Percentiles rank a stretch among this genome's conserved stretches.
phyloP scores from a whole-genome alignment of 2,888 invertebrate species.

The Tiphia femorata region DNA sequence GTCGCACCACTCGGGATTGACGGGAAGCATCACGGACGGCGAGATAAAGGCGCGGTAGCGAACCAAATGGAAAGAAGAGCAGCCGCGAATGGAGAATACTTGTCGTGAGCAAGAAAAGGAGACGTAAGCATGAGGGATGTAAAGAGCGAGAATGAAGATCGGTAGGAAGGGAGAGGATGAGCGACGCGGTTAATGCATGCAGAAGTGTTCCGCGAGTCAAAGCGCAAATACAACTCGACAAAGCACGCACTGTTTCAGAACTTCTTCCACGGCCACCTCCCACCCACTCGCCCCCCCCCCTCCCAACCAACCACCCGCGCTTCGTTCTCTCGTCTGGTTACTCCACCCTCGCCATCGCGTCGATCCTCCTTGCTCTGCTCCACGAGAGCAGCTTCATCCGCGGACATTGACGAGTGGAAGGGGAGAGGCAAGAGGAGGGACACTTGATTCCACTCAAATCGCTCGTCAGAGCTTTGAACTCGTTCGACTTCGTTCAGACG shows the following conservation, averaged over 20 bases:
- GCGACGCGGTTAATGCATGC: constrained; percentile 50
- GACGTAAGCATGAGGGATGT: background rate
- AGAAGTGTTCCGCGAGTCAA: constrained; percentile 56
- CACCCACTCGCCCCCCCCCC: constrained; percentile 4
- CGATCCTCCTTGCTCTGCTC: background rate
- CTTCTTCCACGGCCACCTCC: constrained; percentile 13
- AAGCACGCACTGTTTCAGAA: constrained; percentile 50
- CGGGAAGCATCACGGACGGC: background rate
- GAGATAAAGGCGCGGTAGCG: background rate
- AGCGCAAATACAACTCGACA: constrained; percentile 55
- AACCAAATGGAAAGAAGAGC: background rate
- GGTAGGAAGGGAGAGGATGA: background rate
- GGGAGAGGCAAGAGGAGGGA: background rate
- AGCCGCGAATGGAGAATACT: background rate
- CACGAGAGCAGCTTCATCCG: too few relatives aligned
- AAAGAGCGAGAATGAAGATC: background rate
- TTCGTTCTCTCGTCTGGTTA: background rate
- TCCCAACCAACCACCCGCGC: background rate
- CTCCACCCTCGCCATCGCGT: background rate
- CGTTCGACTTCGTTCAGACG: constrained; percentile 24
- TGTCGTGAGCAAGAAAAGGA: background rate
- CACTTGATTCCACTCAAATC: constrained; percentile 61
- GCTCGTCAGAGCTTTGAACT: constrained; percentile 54
- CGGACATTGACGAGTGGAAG: too few relatives aligned
- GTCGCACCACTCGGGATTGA: too few relatives aligned